Conservation (phyloP, 2,113 vertebrate genomes). For the Solenodon paradoxus region DNA sequence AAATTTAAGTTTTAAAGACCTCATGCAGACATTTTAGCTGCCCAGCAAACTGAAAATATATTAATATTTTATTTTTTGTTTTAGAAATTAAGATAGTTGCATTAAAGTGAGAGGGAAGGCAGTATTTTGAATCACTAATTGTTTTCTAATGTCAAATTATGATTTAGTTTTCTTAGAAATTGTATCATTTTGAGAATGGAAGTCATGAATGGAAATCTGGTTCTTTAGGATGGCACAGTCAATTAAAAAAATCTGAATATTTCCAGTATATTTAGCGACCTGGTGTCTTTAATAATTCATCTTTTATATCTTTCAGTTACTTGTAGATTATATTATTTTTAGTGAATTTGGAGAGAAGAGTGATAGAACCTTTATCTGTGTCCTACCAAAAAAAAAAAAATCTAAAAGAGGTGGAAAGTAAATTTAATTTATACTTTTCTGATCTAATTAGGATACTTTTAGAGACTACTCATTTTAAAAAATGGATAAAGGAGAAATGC, state of each 20-base stretch:
- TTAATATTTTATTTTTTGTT: not conserved
- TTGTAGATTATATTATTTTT: slow-evolving; percentile 15
- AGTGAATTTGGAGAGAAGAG: not conserved
- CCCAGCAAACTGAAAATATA: not conserved
- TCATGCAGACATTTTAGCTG: not conserved
- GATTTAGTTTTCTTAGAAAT: not conserved
- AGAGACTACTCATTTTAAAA: not conserved
- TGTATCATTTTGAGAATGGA: not conserved
- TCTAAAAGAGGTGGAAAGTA: slow-evolving; percentile 3
- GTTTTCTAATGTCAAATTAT: not conserved
- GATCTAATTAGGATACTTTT: not conserved
- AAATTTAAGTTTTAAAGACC: not conserved
- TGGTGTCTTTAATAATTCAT: not conserved
- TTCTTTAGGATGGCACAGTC: not conserved
- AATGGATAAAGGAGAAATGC: not conserved
- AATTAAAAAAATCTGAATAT: not conserved
- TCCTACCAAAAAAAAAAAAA: not conserved
- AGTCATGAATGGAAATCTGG: not conserved
- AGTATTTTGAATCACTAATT: not conserved
- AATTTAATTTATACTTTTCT: slow-evolving; percentile 30
- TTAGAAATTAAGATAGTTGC: not conserved
- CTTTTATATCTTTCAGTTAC: not conserved
- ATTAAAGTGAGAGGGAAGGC: not conserved
- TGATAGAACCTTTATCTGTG: not conserved
- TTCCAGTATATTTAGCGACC: not conserved